These are phyloP conservation scores for Homalodisca vitripennis DNA, from an alignment of 1,140 invertebrate genomes.

Conservation along the genomic window DNA sequence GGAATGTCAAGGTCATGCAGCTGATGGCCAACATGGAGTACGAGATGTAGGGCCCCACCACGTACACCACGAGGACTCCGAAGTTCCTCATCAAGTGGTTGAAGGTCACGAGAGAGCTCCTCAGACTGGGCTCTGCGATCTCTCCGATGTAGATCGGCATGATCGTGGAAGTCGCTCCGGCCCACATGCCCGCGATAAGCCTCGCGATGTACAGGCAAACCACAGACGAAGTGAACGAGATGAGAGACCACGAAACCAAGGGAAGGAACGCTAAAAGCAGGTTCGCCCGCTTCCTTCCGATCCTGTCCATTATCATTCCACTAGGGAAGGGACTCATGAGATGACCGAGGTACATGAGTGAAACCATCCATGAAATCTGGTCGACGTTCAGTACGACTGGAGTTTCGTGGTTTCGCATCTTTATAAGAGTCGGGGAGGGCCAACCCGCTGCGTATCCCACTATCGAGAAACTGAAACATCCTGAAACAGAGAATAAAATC, in stretches of 20 bases:
- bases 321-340: slow-evolving; percentile 33
- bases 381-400: neutral
- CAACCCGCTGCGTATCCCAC: slow-evolving; percentile 57
- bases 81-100: slow-evolving; percentile 67
- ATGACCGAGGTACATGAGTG: slow-evolving; percentile 36
- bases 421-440: slow-evolving; percentile 67
- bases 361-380: slow-evolving; percentile 38
- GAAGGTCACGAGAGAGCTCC: slow-evolving; percentile 62
- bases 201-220: slow-evolving; percentile 28
- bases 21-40: slow-evolving; percentile 66
- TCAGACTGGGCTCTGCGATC: slow-evolving; percentile 59
- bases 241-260: slow-evolving; percentile 52
- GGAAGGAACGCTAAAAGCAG: slow-evolving; percentile 62
- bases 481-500: too few species aligned
- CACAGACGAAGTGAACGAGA: slow-evolving; percentile 40
- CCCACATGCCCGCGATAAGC: slow-evolving; percentile 48
- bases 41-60: slow-evolving; percentile 67
- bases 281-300: slow-evolving; percentile 68
- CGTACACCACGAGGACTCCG: slow-evolving; percentile 75
- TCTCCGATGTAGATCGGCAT: slow-evolving; percentile 62
- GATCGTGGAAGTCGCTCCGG: slow-evolving; percentile 54
- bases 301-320: slow-evolving; percentile 63
- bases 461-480: slow-evolving; percentile 10
- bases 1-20: slow-evolving; percentile 57
- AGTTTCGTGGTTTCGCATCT: slow-evolving; percentile 48